Percentiles rank a stretch among this genome's conserved stretches.
phyloP scores from a whole-genome alignment of 2,888 invertebrate species.

The Drosophila meridiana region DNA sequence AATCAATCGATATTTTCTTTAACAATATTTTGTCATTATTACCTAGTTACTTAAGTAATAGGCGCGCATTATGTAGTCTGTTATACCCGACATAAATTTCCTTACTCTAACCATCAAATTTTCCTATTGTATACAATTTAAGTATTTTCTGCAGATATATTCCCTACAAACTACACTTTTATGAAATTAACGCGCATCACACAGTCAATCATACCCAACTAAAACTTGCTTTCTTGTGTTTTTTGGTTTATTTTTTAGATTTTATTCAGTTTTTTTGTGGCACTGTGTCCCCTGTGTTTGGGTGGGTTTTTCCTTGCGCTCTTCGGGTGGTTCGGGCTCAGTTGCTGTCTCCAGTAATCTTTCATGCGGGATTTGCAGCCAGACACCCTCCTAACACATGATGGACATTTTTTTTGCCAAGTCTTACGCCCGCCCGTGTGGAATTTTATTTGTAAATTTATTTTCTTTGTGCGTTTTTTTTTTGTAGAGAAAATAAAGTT shows the following conservation, averaged over 20 bases:
- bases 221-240: background rate
- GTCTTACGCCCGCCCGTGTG: conserved; percentile 17
- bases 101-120: background rate
- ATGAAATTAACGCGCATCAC: background rate
- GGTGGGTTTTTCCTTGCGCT: conserved; percentile 23
- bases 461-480: conserved; percentile 60
- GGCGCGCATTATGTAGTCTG: background rate
- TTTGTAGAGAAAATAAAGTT: conserved; percentile 55
- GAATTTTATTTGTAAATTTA: conserved; percentile 78
- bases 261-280: conserved; percentile 51
- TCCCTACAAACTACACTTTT: background rate
- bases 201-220: background rate
- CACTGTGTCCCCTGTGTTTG: conserved; percentile 46
- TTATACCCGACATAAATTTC: background rate
- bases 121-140: background rate
- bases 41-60: too few species aligned
- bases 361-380: conserved; percentile 83
- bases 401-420: conserved; percentile 42
- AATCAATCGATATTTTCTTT: too few species aligned
- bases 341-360: conserved; percentile 78
- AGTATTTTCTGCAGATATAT: background rate
- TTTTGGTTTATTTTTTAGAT: conserved; percentile 74
- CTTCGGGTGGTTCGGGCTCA: conserved; percentile 30
- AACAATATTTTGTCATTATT: too few species aligned
- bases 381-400: conserved; percentile 69